Base-by-base conservation (phyloP, 2,888 invertebrate species). In the Perizoma flavofasciatum region DNA sequence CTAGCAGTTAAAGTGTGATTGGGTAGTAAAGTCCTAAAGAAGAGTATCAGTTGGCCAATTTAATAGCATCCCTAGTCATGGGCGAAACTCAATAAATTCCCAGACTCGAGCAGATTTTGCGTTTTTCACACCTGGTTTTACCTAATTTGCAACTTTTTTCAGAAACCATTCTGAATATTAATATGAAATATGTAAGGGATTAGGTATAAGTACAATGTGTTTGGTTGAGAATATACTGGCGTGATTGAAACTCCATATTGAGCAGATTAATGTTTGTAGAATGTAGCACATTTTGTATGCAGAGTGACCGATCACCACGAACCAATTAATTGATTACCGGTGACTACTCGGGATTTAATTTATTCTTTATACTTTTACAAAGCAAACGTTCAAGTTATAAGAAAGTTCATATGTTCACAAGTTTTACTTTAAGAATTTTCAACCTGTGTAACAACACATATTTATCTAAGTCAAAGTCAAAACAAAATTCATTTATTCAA, bases 21-120 rank as follows among this genome's bases (percentile, higher is more conserved):
- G 22, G 46, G 46, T 33, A n/a, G 7, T 46, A 46, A 8, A 44
- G 37, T 37, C 45, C 37, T 45, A 6, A 37, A 22, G 37, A 22
- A 22, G 32, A 32, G 45, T 41, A n/a, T 52, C 45, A 45, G 33
- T 37, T 45, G 41, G 6, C 34, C n/a, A 52, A 52, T 52, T 45
- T 52, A 22, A 45, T 44, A 45, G 43, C 33, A n/a, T 33, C 44
- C 9, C n/a, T 44, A 52, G 37, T 46, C 4, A 33, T 35, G 2
- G 32, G 32, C 51, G 5, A 44, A 52, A 45, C 52, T 37, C 52
- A 52, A 52, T 52, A 45, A 52, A 52, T 52, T 45, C 22, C 35
- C 11, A 9, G 52, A 9, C 45, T 45, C n/a, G 4, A 43, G 10
- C 35, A 35, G 37, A 37, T 44, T 9, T 52, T 34, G 45, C 6